phyloP scores from a whole-genome alignment of 2,797 vertebrate species.

The Spatula clypeata region DNA sequence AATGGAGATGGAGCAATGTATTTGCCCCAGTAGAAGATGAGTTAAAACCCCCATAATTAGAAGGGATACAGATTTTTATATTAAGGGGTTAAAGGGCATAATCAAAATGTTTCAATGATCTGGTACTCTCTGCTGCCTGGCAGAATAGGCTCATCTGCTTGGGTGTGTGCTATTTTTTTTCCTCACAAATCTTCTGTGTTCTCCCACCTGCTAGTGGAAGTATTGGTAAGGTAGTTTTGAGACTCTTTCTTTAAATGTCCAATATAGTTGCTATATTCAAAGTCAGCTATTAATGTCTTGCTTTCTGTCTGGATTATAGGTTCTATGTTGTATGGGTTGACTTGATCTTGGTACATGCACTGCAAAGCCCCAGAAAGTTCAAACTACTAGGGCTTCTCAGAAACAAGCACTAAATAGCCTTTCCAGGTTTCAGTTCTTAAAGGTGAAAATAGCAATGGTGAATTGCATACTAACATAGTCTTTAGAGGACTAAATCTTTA shows the following conservation, averaged over 20 bases:
- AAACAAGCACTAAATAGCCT: not conserved
- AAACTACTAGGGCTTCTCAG: not conserved
- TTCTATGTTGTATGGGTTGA: not conserved
- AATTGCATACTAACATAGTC: not conserved
- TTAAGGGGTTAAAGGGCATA: not conserved
- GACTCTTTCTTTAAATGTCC: not conserved
- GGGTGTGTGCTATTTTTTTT: not conserved
- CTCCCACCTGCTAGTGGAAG: not conserved
- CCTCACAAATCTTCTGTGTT: not conserved
- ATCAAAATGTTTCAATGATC: not conserved
- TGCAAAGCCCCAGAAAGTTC: not conserved
- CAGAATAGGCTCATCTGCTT: not conserved
- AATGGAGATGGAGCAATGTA: not conserved
- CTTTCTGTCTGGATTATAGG: not conserved
- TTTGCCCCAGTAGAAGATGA: not conserved
- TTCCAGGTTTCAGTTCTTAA: not conserved
- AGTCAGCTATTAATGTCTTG: not conserved
- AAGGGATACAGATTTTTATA: not conserved
- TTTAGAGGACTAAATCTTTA: not conserved
- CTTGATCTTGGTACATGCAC: not conserved
- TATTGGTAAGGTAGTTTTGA: not conserved
- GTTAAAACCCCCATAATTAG: not conserved
- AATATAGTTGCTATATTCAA: not conserved
- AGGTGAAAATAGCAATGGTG: not conserved
- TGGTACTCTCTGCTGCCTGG: not conserved